These are phyloP conservation scores for Synanthedon tipuliformis DNA, from an alignment of 2,888 invertebrate genomes.

Conservation along the genomic window DNA sequence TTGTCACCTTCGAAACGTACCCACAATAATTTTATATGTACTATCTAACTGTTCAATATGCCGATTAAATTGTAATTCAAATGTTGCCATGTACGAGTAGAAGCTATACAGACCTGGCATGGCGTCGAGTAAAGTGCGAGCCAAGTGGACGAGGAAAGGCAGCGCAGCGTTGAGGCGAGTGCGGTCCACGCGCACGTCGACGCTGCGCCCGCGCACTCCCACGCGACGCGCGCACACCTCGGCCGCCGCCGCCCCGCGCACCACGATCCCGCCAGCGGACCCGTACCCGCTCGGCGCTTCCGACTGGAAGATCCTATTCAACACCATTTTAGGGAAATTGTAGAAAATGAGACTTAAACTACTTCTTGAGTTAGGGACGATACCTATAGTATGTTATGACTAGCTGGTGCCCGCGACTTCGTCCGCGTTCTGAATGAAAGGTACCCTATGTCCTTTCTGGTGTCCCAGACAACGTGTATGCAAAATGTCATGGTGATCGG, in stretches of 20 bases:
- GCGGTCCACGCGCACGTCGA: slow-evolving; percentile 79
- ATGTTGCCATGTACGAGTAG: neutral
- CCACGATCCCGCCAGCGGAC: slow-evolving; percentile 65
- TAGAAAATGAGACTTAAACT: no score
- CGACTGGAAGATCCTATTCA: slow-evolving; percentile 74
- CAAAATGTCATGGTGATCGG: no score
- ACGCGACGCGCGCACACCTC: slow-evolving; percentile 72
- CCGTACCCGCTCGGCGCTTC: slow-evolving; percentile 67
- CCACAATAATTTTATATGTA: no score
- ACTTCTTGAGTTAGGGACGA: no score
- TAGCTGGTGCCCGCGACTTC: no score
- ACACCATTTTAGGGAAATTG: no score
- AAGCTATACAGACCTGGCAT: slow-evolving; percentile 50
- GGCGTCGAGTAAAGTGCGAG: slow-evolving; percentile 72
- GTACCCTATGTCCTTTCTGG: no score
- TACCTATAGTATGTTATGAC: no score
- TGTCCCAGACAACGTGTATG: no score
- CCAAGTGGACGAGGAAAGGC: slow-evolving; percentile 74
- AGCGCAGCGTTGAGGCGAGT: slow-evolving; percentile 79
- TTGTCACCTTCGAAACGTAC: slow-evolving; percentile 49
- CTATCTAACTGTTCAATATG: no score
- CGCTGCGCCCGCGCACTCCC: slow-evolving; percentile 67
- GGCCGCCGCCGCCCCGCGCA: slow-evolving; percentile 78
- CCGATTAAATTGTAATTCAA: no score
- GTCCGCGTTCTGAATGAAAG: no score